Base-by-base conservation (phyloP, 2,888 invertebrate species). In the Andrena camellia region DNA sequence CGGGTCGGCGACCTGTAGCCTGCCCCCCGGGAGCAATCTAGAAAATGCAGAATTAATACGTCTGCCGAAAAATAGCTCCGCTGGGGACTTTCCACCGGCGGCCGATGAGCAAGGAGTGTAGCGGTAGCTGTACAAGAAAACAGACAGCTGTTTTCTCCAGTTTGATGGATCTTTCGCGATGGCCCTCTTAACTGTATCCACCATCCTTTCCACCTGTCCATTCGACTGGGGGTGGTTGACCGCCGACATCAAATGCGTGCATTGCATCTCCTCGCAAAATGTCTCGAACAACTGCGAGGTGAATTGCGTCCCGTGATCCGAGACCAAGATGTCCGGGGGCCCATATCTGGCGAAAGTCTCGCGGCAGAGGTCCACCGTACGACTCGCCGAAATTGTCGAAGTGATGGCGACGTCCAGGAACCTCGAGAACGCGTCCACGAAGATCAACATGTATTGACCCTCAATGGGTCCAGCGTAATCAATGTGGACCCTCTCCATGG, bases 261-360 rank as follows among this genome's bases (percentile, higher is more conserved):
- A 50, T n/a, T 50, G 50, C n/a, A 50, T 50, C 50, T 50, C 50
- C n/a, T 50, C 50, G n/a, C 50, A 50, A 17, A 50, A 50, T n/a
- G 50, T 0, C n/a, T 50, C 5, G n/a, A 50, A 50, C 5, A 3
- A 3, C 4, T 50, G 17, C n/a, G 50, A 50, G 10, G 50, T 50
- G n/a, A 50, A 50, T 50, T 50, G 50, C 4, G 50, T 50, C 50
- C 50, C 50, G 50, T 50, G 50, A 5, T 50, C n/a, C 5, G 50
- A 50, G 5, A n/a, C n/a, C 50, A 50, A 0, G 5, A 50, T 17
- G 17, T 50, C 50, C 10, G 50, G 50, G n/a, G n/a, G 50, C 17
- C 50, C n/a, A n/a, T 50, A 50, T n/a, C 50, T n/a, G 17, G 50
- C n/a, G 5, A 50, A 50, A 0, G 5, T 50, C n/a, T 50, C 50